Conservation (phyloP, 2,888 invertebrate genomes). For the Abscondita cerata region DNA sequence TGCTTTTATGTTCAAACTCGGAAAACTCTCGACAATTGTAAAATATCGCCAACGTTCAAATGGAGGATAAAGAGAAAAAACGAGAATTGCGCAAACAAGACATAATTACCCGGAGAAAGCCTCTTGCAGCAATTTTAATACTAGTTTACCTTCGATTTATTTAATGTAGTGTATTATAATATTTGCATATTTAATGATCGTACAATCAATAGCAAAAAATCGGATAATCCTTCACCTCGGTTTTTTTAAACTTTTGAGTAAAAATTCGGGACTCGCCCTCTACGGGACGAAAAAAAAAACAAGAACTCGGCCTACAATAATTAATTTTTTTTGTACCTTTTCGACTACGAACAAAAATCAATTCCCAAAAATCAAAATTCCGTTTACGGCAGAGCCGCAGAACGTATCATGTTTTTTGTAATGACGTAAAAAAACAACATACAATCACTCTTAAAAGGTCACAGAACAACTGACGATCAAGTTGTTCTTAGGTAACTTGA, state of each 20-base stretch:
- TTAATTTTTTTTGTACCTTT: no score
- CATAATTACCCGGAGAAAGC: conserved; percentile 28
- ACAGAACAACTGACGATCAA: conserved; percentile 53
- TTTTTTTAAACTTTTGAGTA: no score
- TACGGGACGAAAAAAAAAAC: neutral
- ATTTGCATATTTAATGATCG: conserved; percentile 21
- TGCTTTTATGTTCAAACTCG: conserved; percentile 14
- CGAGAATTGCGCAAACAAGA: neutral
- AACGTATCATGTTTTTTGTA: conserved; percentile 24
- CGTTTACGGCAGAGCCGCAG: neutral
- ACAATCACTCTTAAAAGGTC: conserved; percentile 50
- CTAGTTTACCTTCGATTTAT: conserved; percentile 36
- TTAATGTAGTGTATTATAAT: conserved; percentile 30
- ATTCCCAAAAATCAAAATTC: neutral
- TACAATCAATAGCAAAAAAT: no score
- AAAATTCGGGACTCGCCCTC: no score
- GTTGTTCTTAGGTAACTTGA: conserved; percentile 55
- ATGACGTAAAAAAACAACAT: conserved; percentile 20
- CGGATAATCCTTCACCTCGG: no score
- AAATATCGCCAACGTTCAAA: neutral
- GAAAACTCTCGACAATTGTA: neutral
- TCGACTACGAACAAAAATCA: no score
- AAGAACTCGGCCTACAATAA: neutral
- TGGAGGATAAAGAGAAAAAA: neutral
- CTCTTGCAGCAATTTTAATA: conserved; percentile 30